phyloP scores from a whole-genome alignment of 1,140 invertebrate species.

The Lucilia cuprina region DNA sequence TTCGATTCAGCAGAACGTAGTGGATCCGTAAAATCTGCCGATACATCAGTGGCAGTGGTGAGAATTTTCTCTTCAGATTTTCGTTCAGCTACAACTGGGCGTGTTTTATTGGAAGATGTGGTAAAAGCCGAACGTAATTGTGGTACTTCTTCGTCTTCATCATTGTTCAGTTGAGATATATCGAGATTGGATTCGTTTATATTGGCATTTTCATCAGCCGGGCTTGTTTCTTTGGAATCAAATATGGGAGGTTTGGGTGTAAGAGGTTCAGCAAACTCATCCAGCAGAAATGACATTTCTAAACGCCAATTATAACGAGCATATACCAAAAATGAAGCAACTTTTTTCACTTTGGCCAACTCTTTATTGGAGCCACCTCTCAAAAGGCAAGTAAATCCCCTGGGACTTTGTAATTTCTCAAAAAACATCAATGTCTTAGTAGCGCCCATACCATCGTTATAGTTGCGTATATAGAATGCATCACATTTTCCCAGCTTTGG shows the following conservation, averaged over 20 bases:
- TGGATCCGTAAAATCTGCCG: constrained; percentile 79
- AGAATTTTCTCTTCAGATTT: constrained; percentile 65
- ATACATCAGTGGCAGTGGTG: constrained; percentile 64
- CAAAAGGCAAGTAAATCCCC: constrained; percentile 89
- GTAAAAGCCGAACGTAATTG: constrained; percentile 39
- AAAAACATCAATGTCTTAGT: constrained; percentile 92
- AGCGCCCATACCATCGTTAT: constrained; percentile 56
- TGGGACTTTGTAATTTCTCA: constrained; percentile 83
- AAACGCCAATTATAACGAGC: constrained; percentile 90
- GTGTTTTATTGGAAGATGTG: constrained; percentile 37
- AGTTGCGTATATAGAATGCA: constrained; percentile 81
- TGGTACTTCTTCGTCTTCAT: constrained; percentile 34
- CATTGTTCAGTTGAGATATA: not conserved
- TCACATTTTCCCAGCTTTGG: constrained; percentile 87
- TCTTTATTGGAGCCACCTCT: constrained; percentile 80
- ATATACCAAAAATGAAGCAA: constrained; percentile 82
- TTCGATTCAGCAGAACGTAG: constrained; percentile 64
- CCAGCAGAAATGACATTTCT: constrained; percentile 90
- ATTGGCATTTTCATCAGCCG: constrained; percentile 40
- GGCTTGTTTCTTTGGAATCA: constrained; percentile 60
- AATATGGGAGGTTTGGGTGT: constrained; percentile 55
- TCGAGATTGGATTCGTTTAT: not conserved
- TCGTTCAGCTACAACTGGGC: constrained; percentile 43
- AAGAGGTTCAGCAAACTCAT: constrained; percentile 65
- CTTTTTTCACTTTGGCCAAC: constrained; percentile 81